Conservation (phyloP, 2,113 vertebrate genomes). For the Cettia cetti region DNA sequence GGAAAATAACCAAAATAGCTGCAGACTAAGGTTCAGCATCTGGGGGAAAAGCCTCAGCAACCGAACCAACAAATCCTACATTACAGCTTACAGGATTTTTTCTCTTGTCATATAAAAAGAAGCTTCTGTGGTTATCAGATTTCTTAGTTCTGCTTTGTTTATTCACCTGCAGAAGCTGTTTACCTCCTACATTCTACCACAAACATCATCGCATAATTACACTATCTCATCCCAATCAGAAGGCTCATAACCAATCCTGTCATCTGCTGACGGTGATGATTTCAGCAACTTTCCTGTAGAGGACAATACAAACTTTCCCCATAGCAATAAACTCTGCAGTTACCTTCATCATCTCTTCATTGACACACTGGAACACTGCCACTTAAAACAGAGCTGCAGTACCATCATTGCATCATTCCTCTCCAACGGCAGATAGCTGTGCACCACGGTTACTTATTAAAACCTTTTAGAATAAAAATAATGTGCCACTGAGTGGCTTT, state of each 20-base stretch:
- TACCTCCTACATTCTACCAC: conserved; percentile 12
- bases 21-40: background rate
- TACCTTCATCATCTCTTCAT: conserved; percentile 47
- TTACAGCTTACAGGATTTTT: background rate
- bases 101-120: background rate
- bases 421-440: conserved; percentile 26
- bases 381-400: conserved; percentile 45
- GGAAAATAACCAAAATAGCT: background rate
- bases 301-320: conserved; percentile 40
- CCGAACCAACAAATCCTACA: background rate
- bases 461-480: conserved; percentile 62
- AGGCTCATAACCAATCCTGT: background rate
- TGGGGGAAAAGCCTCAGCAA: background rate
- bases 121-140: background rate
- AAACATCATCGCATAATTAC: conserved; percentile 33
- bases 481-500: conserved; percentile 72
- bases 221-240: conserved; percentile 30
- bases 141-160: conserved; percentile 17
- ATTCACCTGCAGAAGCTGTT: conserved; percentile 53
- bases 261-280: conserved; percentile 29
- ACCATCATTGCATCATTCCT: conserved; percentile 11
- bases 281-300: conserved; percentile 21
- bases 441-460: conserved; percentile 16
- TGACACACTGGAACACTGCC: conserved; percentile 48
- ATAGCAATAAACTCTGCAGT: conserved; percentile 24